Conservation (phyloP, 2,797 vertebrate species). For the Ibycter americanus region DNA sequence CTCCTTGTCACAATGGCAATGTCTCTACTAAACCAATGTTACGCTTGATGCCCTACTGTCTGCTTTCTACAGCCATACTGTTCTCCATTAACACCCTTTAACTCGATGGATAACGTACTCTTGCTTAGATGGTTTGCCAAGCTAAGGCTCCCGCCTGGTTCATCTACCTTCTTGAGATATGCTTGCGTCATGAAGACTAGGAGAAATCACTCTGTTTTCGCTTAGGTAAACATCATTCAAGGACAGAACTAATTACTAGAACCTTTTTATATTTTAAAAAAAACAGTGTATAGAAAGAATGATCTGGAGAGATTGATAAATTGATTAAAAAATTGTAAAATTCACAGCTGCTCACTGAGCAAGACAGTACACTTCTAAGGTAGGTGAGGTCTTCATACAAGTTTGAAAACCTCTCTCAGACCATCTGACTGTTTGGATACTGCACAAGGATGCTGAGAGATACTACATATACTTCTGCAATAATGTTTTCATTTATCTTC, state of each 20-base stretch:
- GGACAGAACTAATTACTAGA: not conserved
- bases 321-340: not conserved
- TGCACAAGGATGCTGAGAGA: not conserved
- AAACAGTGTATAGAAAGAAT: not conserved
- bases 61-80: not conserved
- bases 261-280: not conserved
- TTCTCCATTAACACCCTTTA: not conserved
- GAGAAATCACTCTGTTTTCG: not conserved
- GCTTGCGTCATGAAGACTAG: not conserved
- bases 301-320: not conserved
- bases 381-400: not conserved
- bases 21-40: not conserved
- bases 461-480: not conserved
- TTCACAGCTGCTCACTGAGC: not conserved
- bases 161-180: not conserved
- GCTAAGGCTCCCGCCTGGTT: not conserved
- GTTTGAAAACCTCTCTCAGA: not conserved
- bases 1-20: not conserved
- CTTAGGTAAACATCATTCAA: not conserved
- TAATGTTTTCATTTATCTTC: not conserved
- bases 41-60: not conserved
- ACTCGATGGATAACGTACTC: fast-evolving
- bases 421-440: not conserved
- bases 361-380: not conserved
- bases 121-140: not conserved